These are phyloP conservation scores for Lissonota sp. DNA, from an alignment of 2,888 invertebrate genomes.

Conservation along the genomic window DNA sequence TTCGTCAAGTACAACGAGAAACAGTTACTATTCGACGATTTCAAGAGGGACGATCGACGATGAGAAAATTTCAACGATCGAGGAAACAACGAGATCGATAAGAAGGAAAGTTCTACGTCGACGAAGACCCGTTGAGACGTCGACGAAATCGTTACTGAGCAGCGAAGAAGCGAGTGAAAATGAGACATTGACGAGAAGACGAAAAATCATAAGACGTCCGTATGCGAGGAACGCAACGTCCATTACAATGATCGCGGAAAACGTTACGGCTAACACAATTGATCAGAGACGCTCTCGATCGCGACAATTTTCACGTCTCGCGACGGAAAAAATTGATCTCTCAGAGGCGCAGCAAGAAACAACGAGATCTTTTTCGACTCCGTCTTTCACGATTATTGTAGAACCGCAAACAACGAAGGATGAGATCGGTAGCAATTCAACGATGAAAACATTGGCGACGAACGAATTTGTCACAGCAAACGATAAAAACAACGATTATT, in stretches of 20 bases:
- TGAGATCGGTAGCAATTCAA: slow-evolving; percentile 14
- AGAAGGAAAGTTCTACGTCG: slow-evolving; percentile 71
- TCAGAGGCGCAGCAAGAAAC: slow-evolving; percentile 17
- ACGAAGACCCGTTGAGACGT: slow-evolving; percentile 67
- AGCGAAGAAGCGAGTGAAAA: slow-evolving; percentile 35
- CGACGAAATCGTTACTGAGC: slow-evolving; percentile 44
- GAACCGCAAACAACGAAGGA: slow-evolving; percentile 11
- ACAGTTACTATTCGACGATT: neutral
- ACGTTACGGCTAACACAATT: slow-evolving; percentile 4
- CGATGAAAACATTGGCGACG: slow-evolving; percentile 33
- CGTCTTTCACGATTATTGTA: slow-evolving; percentile 49
- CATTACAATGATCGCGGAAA: neutral
- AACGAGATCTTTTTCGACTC: neutral
- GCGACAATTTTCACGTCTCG: slow-evolving; percentile 14
- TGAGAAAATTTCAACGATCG: slow-evolving; percentile 4
- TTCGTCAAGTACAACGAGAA: neutral
- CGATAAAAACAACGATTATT: neutral
- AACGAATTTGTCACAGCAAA: neutral
- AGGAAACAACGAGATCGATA: slow-evolving; percentile 57
- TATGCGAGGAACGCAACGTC: slow-evolving; percentile 1
- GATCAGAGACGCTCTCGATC: slow-evolving; percentile 18
- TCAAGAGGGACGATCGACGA: slow-evolving; percentile 1
- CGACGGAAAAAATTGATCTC: slow-evolving; percentile 13
- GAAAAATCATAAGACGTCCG: slow-evolving; percentile 75
- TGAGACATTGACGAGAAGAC: slow-evolving; percentile 65